Evolutionary conservation across 2,113 vertebrate genomes (phyloP).

Genomic region (Leptosomus discolor): DNA sequence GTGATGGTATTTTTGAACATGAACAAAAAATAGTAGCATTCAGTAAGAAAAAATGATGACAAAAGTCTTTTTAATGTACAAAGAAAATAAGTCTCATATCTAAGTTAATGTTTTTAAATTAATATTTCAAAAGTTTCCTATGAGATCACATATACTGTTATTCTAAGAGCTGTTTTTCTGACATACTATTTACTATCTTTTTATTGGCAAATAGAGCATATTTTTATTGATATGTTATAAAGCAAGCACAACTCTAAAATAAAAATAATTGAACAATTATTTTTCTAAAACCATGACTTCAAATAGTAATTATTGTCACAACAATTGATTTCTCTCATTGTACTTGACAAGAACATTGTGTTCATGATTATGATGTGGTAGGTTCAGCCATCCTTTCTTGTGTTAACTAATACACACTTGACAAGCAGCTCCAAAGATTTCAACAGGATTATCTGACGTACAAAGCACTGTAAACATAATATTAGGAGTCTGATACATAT

Average conservation of each 20-base stretch:
- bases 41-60: background rate
- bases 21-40: background rate
- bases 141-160: background rate
- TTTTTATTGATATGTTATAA: slow-evolving; percentile 51
- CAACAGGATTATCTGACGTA: background rate
- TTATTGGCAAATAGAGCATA: slow-evolving; percentile 45
- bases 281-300: background rate
- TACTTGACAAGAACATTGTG: slow-evolving; percentile 51
- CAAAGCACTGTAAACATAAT: background rate
- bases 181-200: slow-evolving; percentile 7
- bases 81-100: background rate
- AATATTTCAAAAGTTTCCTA: background rate
- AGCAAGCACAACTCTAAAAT: slow-evolving; percentile 18
- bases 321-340: slow-evolving; percentile 37
- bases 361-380: slow-evolving; percentile 27
- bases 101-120: background rate
- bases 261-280: slow-evolving; percentile 52
- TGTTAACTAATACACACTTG: background rate
- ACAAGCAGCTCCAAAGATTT: slow-evolving; percentile 20
- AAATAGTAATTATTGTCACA: slow-evolving; percentile 46
- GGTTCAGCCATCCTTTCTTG: slow-evolving; percentile 34
- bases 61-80: background rate
- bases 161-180: background rate
- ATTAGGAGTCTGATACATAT: background rate
- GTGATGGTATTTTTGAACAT: background rate